Evolutionary conservation across 1,140 invertebrate genomes (phyloP).

Genomic region (Drosophila kanapiae): DNA sequence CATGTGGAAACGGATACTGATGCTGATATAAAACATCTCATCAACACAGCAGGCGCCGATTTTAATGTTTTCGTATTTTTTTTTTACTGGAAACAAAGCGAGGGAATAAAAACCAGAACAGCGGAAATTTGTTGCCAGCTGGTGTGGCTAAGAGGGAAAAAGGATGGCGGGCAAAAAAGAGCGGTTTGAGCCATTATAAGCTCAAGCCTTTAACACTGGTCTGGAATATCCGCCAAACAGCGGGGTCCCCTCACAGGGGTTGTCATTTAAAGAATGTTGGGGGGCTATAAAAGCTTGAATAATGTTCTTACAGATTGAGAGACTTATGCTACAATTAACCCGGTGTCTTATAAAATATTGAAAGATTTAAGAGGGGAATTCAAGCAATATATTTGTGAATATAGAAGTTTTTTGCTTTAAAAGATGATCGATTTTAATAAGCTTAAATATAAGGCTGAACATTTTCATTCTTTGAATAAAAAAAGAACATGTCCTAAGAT

Average conservation of each 20-base stretch:
- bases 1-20: conserved; percentile 9
- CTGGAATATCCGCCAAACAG: conserved; percentile 20
- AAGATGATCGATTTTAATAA: not conserved
- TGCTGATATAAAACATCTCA: conserved; percentile 27
- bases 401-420: too few species aligned
- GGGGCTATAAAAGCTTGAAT: conserved; percentile 22
- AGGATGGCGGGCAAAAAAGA: not conserved
- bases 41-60: conserved; percentile 32
- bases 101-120: conserved; percentile 27
- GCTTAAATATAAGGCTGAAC: not conserved
- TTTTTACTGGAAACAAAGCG: conserved; percentile 18
- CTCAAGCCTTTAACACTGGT: conserved; percentile 31
- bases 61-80: conserved; percentile 31
- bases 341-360: not conserved
- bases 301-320: conserved; percentile 28
- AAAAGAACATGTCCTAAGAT: too few species aligned
- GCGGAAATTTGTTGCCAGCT: conserved; percentile 37
- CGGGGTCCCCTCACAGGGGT: conserved; percentile 1
- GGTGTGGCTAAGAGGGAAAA: not conserved
- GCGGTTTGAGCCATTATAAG: conserved; percentile 22
- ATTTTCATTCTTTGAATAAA: not conserved
- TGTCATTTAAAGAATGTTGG: conserved; percentile 10
- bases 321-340: conserved; percentile 28
- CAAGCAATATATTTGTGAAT: not conserved
- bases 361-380: not conserved